Percentiles rank a stretch among this genome's conserved stretches.
These are phyloP conservation scores for Coelopa frigida DNA, from an alignment of 1,140 invertebrate species.

Conservation along the genomic window DNA sequence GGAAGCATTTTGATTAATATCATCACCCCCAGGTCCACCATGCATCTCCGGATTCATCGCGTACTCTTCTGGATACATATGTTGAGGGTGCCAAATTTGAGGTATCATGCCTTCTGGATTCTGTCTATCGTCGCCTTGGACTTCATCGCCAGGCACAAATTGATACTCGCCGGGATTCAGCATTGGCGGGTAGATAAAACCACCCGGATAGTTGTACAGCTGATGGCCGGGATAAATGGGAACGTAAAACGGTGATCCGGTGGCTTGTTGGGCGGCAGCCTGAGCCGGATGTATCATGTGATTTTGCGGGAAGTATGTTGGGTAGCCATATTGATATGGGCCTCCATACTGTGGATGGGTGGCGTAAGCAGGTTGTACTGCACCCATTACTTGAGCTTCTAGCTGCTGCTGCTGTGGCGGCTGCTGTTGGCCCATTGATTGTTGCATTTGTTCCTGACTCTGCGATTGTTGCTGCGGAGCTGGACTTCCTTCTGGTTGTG, in stretches of 20 bases:
- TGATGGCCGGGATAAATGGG: constrained; percentile 18
- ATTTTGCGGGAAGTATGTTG: constrained; percentile 30
- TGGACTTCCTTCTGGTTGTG: constrained; percentile 18
- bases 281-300: constrained; percentile 17
- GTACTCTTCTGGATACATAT: constrained; percentile 35
- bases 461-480: constrained; percentile 15
- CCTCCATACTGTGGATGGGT: constrained; percentile 24
- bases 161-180: constrained; percentile 28
- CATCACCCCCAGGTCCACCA: constrained; percentile 22
- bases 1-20: constrained; percentile 35
- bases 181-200: constrained; percentile 21
- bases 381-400: constrained; percentile 23
- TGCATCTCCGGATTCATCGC: constrained; percentile 21
- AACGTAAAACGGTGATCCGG: constrained; percentile 30
- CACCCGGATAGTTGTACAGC: constrained; percentile 27
- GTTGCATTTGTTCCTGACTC: constrained; percentile 17
- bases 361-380: constrained; percentile 5
- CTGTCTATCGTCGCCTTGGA: constrained; percentile 25
- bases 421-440: constrained; percentile 16
- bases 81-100: constrained; percentile 27
- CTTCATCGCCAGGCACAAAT: constrained; percentile 25
- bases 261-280: constrained; percentile 30
- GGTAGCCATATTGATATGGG: constrained; percentile 26
- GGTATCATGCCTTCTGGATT: constrained; percentile 17
- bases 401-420: constrained; percentile 13